Evolutionary conservation across 2,797 vertebrate species (phyloP).

Genomic region (Margarornis squamiger): DNA sequence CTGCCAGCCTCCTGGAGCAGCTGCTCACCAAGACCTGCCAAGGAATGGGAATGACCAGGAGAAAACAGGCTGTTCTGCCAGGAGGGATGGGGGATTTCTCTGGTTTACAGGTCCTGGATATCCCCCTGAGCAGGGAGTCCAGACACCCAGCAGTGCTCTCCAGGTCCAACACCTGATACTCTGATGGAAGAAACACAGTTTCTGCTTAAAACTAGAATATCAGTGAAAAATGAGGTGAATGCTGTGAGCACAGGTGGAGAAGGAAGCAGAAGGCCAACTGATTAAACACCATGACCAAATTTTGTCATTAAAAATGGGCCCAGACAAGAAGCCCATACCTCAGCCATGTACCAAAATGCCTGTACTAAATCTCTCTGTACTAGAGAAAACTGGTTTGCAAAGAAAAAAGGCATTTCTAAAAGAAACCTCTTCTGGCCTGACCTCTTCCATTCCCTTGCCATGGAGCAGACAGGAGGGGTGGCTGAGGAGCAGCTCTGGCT

Average conservation of each 20-base stretch:
- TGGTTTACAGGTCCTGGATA: background rate
- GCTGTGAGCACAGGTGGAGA: background rate
- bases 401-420: background rate
- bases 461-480: rapidly evolving
- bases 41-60: background rate
- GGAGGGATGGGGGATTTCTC: background rate
- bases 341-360: background rate
- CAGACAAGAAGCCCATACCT: background rate
- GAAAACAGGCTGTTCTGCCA: background rate
- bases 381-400: background rate
- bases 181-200: background rate
- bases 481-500: background rate
- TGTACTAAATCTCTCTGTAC: background rate
- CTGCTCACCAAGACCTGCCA: background rate
- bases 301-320: background rate
- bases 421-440: background rate
- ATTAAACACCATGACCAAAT: background rate
- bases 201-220: background rate
- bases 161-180: background rate
- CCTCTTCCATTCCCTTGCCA: background rate
- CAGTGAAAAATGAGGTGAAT: background rate
- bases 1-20: background rate
- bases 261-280: rapidly evolving
- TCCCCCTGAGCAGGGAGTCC: background rate
- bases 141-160: background rate